phyloP scores from a whole-genome alignment of 2,113 vertebrate genomes.

The Hylia prasina region DNA sequence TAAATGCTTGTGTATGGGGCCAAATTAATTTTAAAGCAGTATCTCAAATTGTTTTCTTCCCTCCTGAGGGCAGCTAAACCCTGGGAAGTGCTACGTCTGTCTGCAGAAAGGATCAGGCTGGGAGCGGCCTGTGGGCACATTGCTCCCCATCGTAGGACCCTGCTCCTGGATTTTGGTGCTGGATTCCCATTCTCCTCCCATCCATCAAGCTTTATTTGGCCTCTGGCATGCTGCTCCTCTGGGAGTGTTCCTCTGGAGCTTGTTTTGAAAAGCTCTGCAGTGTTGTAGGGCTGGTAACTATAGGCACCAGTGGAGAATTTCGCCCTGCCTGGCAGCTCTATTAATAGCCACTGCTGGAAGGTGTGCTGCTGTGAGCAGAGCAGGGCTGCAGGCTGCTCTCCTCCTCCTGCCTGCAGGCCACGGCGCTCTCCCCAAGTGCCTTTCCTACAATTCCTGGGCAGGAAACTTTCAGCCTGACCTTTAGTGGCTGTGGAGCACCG shows the following conservation, averaged over 20 bases:
- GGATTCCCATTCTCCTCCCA: background rate
- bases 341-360: background rate
- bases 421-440: fast-evolving
- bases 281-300: slow-evolving; percentile 56
- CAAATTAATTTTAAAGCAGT: background rate
- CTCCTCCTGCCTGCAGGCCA: background rate
- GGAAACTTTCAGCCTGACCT: background rate
- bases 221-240: background rate
- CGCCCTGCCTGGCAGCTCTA: background rate
- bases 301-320: slow-evolving; percentile 33
- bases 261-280: slow-evolving; percentile 28
- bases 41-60: background rate
- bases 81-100: background rate
- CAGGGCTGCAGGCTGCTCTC: background rate
- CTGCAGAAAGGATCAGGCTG: background rate
- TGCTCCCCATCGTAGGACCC: fast-evolving
- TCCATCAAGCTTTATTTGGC: slow-evolving; percentile 9
- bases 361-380: background rate
- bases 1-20: background rate
- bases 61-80: background rate
- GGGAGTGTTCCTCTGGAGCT: background rate
- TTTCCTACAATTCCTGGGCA: background rate
- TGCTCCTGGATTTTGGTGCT: background rate
- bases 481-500: fast-evolving
- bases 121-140: fast-evolving